A percentile compares a stretch with the other conserved stretches of the same genome.
Conservation (phyloP, 2,797 vertebrate genomes). For the Mormyrops attenuatus region DNA sequence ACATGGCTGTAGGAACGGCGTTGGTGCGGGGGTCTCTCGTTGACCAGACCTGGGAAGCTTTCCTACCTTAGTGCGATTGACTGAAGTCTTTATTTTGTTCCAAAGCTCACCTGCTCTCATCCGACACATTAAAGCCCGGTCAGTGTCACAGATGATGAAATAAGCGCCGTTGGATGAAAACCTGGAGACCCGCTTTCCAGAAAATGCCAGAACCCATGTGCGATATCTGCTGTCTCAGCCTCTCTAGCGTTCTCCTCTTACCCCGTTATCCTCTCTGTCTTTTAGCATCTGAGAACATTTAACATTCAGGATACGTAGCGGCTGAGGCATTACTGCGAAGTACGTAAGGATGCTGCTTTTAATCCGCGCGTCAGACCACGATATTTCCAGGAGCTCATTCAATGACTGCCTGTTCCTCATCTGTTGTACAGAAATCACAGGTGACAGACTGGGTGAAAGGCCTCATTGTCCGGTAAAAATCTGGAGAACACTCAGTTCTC, state of each 20-base stretch:
- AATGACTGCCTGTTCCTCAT: neutral
- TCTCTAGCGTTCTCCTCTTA: neutral
- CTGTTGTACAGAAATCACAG: neutral
- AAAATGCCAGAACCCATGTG: neutral
- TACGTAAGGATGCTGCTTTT: neutral
- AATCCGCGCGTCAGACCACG: neutral
- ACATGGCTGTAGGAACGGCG: neutral
- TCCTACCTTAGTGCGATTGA: neutral
- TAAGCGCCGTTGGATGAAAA: neutral
- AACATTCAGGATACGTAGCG: neutral
- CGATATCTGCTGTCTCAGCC: neutral
- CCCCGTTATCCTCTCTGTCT: neutral
- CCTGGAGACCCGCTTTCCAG: neutral
- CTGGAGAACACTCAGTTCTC: constrained; percentile 1
- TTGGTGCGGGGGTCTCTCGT: neutral
- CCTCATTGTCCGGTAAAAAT: neutral
- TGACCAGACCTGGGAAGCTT: neutral
- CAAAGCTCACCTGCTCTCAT: neutral
- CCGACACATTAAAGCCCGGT: neutral
- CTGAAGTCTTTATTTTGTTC: neutral
- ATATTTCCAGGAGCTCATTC: neutral
- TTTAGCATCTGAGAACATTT: neutral
- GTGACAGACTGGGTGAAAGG: neutral
- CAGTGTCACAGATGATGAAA: neutral
- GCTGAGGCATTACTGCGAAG: neutral